Conservation (phyloP, 2,797 vertebrate species). For the Syndactyla subalaris region DNA sequence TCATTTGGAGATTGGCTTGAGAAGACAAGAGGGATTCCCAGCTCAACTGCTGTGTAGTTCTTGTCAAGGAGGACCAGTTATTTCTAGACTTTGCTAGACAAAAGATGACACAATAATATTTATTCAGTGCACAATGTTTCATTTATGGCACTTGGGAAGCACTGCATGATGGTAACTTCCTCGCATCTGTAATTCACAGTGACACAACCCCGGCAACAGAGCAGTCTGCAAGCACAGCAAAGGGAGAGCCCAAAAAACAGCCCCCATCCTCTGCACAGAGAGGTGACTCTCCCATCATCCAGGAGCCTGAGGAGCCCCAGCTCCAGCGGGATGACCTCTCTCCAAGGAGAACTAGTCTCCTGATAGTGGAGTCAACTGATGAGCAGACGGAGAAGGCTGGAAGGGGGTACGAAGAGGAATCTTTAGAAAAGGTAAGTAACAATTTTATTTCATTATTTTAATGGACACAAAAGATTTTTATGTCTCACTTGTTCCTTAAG, state of each 20-base stretch:
- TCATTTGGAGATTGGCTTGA: not conserved
- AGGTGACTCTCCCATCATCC: slow-evolving; percentile 79
- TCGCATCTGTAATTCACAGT: slow-evolving; percentile 61
- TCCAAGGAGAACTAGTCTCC: slow-evolving; percentile 68
- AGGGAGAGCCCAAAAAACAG: slow-evolving; percentile 24
- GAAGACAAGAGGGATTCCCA: not conserved
- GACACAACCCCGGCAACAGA: slow-evolving; percentile 55
- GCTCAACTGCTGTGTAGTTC: not conserved
- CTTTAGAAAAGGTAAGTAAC: slow-evolving; percentile 87
- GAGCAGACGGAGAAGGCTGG: slow-evolving; percentile 79
- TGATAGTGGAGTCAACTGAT: slow-evolving; percentile 80
- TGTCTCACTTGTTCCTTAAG: not conserved
- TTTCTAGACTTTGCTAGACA: not conserved
- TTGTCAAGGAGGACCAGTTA: not conserved
- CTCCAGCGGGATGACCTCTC: slow-evolving; percentile 41
- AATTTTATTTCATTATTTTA: not conserved
- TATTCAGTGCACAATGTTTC: not conserved
- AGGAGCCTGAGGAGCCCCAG: slow-evolving; percentile 76
- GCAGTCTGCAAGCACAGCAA: not conserved
- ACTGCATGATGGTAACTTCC: not conserved
- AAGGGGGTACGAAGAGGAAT: slow-evolving; percentile 78
- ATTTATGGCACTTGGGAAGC: not conserved
- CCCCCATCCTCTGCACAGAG: slow-evolving; percentile 35
- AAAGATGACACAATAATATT: not conserved
- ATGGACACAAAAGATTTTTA: not conserved